phyloP scores from a whole-genome alignment of 2,888 invertebrate species.

The Cheilosia soror region DNA sequence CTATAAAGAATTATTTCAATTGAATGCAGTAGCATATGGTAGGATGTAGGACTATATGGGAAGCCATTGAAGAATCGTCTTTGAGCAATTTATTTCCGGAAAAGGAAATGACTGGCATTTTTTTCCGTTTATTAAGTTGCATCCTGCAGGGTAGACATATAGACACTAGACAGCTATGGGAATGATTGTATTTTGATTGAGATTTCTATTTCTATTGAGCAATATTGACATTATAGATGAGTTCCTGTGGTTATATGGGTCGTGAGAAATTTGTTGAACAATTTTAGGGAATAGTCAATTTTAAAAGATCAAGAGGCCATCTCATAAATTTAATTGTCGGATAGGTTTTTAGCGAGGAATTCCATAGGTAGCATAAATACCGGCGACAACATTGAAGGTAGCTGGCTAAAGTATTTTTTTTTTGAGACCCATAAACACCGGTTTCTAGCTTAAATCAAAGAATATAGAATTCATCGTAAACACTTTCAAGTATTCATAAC shows the following conservation, averaged over 20 bases:
- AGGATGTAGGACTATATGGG: conserved; percentile 29
- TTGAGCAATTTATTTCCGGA: conserved; percentile 37
- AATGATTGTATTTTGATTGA: conserved; percentile 23
- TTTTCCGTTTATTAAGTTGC: conserved; percentile 24
- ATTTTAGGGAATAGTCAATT: neutral
- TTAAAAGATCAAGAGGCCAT: no score
- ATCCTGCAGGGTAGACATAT: conserved; percentile 25
- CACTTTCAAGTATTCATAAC: no score
- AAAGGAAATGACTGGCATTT: conserved; percentile 6
- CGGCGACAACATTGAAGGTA: no score
- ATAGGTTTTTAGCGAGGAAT: no score
- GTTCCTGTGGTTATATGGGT: conserved; percentile 40
- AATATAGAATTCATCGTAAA: no score
- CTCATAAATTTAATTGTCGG: no score
- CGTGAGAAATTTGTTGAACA: conserved; percentile 38
- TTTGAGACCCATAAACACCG: no score
- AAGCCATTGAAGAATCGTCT: conserved; percentile 13
- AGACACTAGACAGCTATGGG: neutral
- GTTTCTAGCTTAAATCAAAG: no score
- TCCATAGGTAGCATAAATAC: no score
- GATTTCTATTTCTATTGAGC: conserved; percentile 13
- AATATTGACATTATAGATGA: conserved; percentile 18
- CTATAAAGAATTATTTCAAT: neutral
- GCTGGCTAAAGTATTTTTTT: no score
- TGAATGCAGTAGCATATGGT: conserved; percentile 54